phyloP scores from a whole-genome alignment of 2,888 invertebrate species.

The Girardia tigrina region DNA sequence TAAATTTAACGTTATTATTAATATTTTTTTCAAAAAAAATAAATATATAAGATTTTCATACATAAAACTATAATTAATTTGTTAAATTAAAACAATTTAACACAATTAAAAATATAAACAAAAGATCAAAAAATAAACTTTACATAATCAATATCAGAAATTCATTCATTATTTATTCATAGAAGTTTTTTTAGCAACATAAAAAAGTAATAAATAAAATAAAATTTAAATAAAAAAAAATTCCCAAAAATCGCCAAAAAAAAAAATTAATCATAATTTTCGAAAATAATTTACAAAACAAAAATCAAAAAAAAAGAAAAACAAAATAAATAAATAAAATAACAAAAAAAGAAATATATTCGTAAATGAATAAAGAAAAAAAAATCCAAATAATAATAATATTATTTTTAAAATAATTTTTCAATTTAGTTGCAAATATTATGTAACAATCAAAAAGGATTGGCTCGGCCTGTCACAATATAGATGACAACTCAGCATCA shows the following conservation, averaged over 20 bases:
- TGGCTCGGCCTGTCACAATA: conserved; percentile 23
- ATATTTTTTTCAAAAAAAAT: too few species aligned
- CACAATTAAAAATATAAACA: too few species aligned
- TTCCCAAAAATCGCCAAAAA: neutral
- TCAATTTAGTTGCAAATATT: neutral
- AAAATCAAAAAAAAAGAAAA: neutral
- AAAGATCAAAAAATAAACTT: too few species aligned
- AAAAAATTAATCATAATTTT: neutral
- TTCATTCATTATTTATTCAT: too few species aligned
- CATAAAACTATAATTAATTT: too few species aligned
- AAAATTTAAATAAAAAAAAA: neutral
- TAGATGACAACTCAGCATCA: conserved; percentile 19
- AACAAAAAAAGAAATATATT: neutral
- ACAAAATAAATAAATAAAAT: neutral
- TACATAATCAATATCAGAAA: too few species aligned
- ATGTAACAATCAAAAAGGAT: conserved; percentile 23
- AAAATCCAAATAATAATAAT: too few species aligned
- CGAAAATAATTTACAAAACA: neutral
- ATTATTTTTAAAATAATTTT: neutral
- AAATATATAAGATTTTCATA: too few species aligned
- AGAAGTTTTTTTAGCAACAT: too few species aligned
- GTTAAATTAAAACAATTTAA: too few species aligned
- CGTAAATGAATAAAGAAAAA: neutral
- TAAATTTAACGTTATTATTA: too few species aligned
- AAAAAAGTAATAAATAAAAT: too few species aligned